phyloP scores from a whole-genome alignment of 1,140 invertebrate species.

The Drosophila ironensis region DNA sequence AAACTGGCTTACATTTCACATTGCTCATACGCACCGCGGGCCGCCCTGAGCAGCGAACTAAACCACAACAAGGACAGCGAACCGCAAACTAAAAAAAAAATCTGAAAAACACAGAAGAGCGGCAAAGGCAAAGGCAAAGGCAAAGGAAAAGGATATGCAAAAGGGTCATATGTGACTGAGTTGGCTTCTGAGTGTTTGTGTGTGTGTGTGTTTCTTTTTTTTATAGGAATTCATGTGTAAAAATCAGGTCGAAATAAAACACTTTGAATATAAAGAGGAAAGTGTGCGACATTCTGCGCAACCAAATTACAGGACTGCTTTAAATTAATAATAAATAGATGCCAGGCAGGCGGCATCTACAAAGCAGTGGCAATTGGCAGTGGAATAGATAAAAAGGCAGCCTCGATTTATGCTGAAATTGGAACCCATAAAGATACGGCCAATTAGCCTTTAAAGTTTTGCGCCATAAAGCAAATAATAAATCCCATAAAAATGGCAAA shows the following conservation, averaged over 20 bases:
- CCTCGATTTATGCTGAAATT: constrained; percentile 25
- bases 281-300: constrained; percentile 24
- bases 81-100: constrained; percentile 10
- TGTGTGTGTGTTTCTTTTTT: too few relatives aligned
- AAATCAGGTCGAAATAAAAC: constrained; percentile 66
- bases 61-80: constrained; percentile 16
- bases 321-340: neutral
- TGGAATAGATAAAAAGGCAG: too few relatives aligned
- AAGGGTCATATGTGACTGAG: too few relatives aligned
- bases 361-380: too few relatives aligned
- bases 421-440: constrained; percentile 37
- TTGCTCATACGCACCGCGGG: constrained; percentile 40
- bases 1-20: constrained; percentile 65
- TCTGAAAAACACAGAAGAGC: neutral
- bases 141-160: neutral
- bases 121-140: neutral
- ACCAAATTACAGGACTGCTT: too few relatives aligned
- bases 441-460: constrained; percentile 41
- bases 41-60: neutral
- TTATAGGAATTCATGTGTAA: constrained; percentile 72
- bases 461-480: constrained; percentile 36
- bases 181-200: too few relatives aligned
- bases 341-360: too few relatives aligned
- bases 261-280: constrained; percentile 60
- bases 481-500: constrained; percentile 25